A percentile compares a stretch with the other conserved stretches of the same genome.
Evolutionary conservation across 1,140 invertebrate genomes (phyloP).

Genomic region (Drosophila malerkotliana): DNA sequence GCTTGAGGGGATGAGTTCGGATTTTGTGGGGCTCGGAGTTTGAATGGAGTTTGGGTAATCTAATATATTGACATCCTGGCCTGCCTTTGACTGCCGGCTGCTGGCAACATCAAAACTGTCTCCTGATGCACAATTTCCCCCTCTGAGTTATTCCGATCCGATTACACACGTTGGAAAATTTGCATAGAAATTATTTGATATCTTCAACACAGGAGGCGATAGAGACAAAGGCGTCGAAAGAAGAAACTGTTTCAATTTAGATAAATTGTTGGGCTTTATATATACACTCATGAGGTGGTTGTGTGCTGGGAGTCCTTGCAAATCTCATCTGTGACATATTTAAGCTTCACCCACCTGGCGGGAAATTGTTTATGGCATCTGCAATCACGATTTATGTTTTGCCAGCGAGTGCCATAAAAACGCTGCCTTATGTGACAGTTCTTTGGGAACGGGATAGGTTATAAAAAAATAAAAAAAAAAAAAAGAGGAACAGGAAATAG

Average conservation of each 20-base stretch:
- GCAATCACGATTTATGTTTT: constrained; percentile 58
- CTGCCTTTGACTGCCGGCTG: constrained; percentile 60
- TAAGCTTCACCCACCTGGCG: constrained; percentile 46
- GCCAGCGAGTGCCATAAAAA: constrained; percentile 36
- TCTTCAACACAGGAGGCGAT: constrained; percentile 20
- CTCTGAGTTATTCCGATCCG: constrained; percentile 59
- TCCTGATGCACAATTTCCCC: constrained; percentile 15
- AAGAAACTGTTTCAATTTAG: constrained; percentile 72
- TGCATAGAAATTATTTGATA: constrained; percentile 80
- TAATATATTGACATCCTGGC: constrained; percentile 59
- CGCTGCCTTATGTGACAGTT: constrained; percentile 16
- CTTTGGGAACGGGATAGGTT: constrained; percentile 4
- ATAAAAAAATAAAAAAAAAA: constrained; percentile 1
- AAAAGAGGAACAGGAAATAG: constrained; percentile 18
- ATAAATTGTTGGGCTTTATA: constrained; percentile 41
- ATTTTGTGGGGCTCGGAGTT: neutral
- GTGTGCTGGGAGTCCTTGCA: constrained; percentile 1
- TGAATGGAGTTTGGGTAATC: constrained; percentile 21
- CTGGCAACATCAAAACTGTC: constrained; percentile 61
- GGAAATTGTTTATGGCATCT: constrained; percentile 70
- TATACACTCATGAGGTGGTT: neutral
- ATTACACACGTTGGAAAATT: constrained; percentile 71
- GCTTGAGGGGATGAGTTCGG: neutral
- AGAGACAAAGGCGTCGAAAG: constrained; percentile 39
- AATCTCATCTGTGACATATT: constrained; percentile 48